A percentile compares a stretch with the other conserved stretches of the same genome.
Evolutionary conservation across 2,113 vertebrate species (phyloP).

Genomic region (Melanerpes formicivorus): DNA sequence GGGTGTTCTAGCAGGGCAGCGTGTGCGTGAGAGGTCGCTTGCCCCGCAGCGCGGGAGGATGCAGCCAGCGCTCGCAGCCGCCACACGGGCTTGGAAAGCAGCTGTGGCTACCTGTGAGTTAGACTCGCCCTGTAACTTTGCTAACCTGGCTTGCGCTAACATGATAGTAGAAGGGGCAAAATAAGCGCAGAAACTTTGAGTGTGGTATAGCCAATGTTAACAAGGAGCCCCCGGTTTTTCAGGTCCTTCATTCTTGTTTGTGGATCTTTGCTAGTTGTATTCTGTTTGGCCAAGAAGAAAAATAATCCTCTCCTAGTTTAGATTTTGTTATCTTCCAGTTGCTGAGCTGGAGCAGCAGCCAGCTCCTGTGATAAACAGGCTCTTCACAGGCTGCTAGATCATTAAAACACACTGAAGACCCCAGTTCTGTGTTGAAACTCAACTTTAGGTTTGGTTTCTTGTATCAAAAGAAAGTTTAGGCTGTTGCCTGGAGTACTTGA

Average conservation of each 20-base stretch:
- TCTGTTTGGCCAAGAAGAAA: not conserved
- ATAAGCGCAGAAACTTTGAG: not conserved
- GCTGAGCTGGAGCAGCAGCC: not conserved
- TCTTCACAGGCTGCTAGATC: not conserved
- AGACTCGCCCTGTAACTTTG: rapidly evolving
- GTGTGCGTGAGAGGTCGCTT: rapidly evolving
- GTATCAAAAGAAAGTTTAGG: not conserved
- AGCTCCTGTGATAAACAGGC: not conserved
- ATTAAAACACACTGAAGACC: not conserved
- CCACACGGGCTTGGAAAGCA: rapidly evolving
- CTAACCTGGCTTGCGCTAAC: not conserved
- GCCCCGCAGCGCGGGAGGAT: rapidly evolving
- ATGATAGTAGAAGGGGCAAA: not conserved
- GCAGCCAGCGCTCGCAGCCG: rapidly evolving
- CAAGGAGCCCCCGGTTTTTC: not conserved
- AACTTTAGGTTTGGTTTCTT: not conserved
- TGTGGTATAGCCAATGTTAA: not conserved
- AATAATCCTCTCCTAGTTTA: not conserved
- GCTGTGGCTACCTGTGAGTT: rapidly evolving
- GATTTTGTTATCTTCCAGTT: not conserved
- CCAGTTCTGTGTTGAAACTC: not conserved
- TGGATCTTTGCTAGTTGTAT: not conserved
- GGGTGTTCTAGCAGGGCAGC: not conserved
- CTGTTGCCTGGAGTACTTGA: not conserved
- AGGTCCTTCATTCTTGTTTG: not conserved